Evolutionary conservation across 2,113 vertebrate genomes (phyloP).

Genomic region (Gymnarchus niloticus): DNA sequence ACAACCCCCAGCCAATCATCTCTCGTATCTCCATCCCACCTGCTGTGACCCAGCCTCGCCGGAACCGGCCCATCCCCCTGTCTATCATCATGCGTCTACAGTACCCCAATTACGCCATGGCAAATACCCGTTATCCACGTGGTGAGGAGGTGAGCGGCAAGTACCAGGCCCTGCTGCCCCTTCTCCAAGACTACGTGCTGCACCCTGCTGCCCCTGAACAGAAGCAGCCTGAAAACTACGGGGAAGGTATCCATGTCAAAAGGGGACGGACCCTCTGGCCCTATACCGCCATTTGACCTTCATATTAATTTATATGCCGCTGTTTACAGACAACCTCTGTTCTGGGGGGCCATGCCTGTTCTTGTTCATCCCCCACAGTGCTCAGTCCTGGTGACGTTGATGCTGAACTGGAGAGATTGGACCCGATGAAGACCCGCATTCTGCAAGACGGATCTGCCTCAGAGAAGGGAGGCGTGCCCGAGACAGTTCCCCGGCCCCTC

Average conservation of each 20-base stretch:
- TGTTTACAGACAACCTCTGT: not conserved
- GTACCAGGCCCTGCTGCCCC: slow-evolving; percentile 27
- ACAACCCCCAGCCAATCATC: slow-evolving; percentile 61
- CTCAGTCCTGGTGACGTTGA: slow-evolving; percentile 58
- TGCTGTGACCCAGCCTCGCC: slow-evolving; percentile 35
- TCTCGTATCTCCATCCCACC: slow-evolving; percentile 80
- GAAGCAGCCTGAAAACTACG: slow-evolving; percentile 49
- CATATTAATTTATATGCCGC: not conserved
- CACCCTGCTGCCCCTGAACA: slow-evolving; percentile 42
- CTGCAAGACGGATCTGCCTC: slow-evolving; percentile 37
- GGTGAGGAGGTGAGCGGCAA: slow-evolving; percentile 24
- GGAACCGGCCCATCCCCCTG: slow-evolving; percentile 69
- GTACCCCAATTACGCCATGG: slow-evolving; percentile 57
- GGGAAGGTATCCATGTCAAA: slow-evolving; percentile 50
- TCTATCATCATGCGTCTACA: slow-evolving; percentile 83
- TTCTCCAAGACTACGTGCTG: slow-evolving; percentile 40
- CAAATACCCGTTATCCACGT: not conserved
- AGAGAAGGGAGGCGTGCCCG: slow-evolving; percentile 10
- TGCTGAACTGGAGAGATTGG: slow-evolving; percentile 63
- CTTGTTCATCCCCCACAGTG: slow-evolving; percentile 36
- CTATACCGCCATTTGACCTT: not conserved
- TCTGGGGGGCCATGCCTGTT: not conserved
- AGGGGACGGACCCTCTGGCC: not conserved
- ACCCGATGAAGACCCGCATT: slow-evolving; percentile 27
- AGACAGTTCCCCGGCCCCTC: slow-evolving; percentile 63